Evolutionary conservation across 2,888 invertebrate genomes (phyloP).

Genomic region (Prosopocoilus inquinatus): DNA sequence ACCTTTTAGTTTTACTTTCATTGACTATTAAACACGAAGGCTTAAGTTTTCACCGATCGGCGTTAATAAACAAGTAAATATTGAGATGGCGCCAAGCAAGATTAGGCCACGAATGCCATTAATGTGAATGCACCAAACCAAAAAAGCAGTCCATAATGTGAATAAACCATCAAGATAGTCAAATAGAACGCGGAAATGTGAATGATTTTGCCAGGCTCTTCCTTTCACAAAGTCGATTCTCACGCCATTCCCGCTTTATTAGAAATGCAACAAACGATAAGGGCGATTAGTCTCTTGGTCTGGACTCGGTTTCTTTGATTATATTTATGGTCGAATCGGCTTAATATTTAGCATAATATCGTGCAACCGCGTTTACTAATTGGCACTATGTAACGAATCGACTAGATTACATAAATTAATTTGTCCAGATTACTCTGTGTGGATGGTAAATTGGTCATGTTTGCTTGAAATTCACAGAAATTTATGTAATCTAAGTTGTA

Average conservation of each 20-base stretch:
- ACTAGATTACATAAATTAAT: slow-evolving; percentile 22
- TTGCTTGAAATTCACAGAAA: too few relatives aligned
- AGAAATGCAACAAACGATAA: slow-evolving; percentile 13
- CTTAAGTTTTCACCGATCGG: too few relatives aligned
- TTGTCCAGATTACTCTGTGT: slow-evolving; percentile 1
- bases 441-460: too few relatives aligned
- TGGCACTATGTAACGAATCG: slow-evolving; percentile 17
- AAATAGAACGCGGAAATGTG: slow-evolving; percentile 16
- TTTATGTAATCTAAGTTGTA: too few relatives aligned
- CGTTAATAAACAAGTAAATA: too few relatives aligned
- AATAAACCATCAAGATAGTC: slow-evolving; percentile 10
- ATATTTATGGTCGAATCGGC: slow-evolving; percentile 13
- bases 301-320: slow-evolving; percentile 12
- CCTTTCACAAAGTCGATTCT: slow-evolving; percentile 20
- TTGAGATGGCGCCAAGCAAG: too few relatives aligned
- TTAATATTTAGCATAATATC: slow-evolving; percentile 12
- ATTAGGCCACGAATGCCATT: too few relatives aligned
- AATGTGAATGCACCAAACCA: not conserved
- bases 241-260: slow-evolving; percentile 15
- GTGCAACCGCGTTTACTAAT: slow-evolving; percentile 14
- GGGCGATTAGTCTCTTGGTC: slow-evolving; percentile 11
- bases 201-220: slow-evolving; percentile 15
- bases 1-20: too few relatives aligned
- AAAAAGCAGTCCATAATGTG: not conserved
- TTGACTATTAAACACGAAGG: too few relatives aligned